phyloP scores from a whole-genome alignment of 2,113 vertebrate species.

The Conger conger region DNA sequence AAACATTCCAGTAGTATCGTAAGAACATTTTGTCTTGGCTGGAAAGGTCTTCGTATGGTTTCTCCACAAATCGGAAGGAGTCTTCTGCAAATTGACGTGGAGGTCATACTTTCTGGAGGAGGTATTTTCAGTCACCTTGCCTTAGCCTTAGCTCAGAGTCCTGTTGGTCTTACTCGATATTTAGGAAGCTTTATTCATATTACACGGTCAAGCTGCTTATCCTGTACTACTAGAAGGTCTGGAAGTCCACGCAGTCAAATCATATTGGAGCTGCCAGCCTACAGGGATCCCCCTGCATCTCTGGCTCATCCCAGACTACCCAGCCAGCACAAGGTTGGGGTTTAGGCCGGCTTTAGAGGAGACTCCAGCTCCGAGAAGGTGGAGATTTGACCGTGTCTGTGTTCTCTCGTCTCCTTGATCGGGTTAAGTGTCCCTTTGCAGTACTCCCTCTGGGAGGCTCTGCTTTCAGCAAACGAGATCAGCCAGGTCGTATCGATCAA shows the following conservation, averaged over 20 bases:
- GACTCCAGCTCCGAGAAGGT: not conserved
- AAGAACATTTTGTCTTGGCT: too few relatives aligned
- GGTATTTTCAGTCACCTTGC: not conserved
- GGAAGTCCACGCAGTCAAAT: not conserved
- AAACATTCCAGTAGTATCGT: too few relatives aligned
- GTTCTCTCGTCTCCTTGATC: conserved; percentile 24
- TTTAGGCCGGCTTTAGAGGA: not conserved
- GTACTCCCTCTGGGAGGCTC: conserved; percentile 27
- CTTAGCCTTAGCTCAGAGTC: not conserved
- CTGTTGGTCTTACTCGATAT: not conserved
- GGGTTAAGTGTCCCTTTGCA: conserved; percentile 29
- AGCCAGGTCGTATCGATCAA: conserved; percentile 30
- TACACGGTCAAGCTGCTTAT: not conserved
- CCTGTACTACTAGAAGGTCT: not conserved
- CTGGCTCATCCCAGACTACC: conserved; percentile 16
- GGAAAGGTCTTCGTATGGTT: not conserved
- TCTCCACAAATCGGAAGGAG: not conserved
- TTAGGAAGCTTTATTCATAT: not conserved
- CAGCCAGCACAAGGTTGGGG: not conserved
- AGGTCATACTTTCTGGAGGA: not conserved
- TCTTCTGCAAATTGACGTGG: not conserved
- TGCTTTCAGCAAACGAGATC: conserved; percentile 42
- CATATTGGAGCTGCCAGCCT: not conserved
- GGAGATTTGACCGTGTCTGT: conserved; percentile 10
- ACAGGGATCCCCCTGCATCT: conserved; percentile 1